Evolutionary conservation across 2,797 vertebrate genomes (phyloP), one percentile per base, ranked within the genome.

Genomic region (Ctenosaura bakeri): DNA sequence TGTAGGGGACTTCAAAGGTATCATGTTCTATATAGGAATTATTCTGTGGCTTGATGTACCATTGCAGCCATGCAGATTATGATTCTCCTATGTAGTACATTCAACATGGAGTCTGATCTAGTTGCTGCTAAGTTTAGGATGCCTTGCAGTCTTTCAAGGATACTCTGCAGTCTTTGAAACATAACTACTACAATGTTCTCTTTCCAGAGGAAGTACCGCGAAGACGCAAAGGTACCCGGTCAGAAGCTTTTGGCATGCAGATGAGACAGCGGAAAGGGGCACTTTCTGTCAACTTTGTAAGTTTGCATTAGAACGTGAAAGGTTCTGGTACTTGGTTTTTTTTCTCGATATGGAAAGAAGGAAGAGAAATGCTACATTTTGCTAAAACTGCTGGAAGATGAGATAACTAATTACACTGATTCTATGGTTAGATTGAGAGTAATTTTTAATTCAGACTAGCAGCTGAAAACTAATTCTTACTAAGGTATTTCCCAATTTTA

Each of bases 201-300:
- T 94, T 94, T 95, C 29, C 94, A 99, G 99, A 99, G 78, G 99
- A 99, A 50, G 96, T 98, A 96, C 97, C 97, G 84, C 98, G 98
- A 96, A 99, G 98, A 93, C 98, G 99, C 94, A 98, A 98, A 91
- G 98, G 98, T 95, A 97, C 98, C 91, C 98, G 98, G 95, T 98
- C 99, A 76, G 98, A 99, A 80, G 98, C 98, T 0, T 99, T 99
- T 83, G 98, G 98, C 88, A 98, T 99, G 96, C 99, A 99, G 96
- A 99, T 99, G 99, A 98, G 98, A 93, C 99, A 99, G 42, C 98
- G 98, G 91, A 99, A 99, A 95, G 98, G 99, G 96, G 98, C 99
- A 8, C 97, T 99, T 81, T 97, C 99, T 94, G 99, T 99, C 93
- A 99, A 98, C 97, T 99, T 99, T n/a, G 99, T 99, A 97, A 99